A percentile compares a stretch with the other conserved stretches of the same genome.
These are phyloP conservation scores for Acipenser transmontanus DNA, from an alignment of 2,797 vertebrate genomes.

Conservation along the genomic window DNA sequence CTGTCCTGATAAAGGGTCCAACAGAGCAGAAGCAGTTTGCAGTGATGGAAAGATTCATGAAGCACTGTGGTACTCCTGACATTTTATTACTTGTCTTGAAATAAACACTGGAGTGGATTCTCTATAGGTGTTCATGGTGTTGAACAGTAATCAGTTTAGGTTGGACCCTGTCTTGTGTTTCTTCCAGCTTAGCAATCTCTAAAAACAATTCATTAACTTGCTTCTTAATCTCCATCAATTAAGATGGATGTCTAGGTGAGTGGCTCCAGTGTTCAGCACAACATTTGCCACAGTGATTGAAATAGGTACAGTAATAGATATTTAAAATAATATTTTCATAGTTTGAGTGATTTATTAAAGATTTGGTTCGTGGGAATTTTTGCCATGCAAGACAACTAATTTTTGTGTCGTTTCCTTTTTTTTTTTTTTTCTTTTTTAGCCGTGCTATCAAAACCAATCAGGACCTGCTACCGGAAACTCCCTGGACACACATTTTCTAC, in stretches of 20 bases:
- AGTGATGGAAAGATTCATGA: too few relatives aligned
- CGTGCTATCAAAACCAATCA: constrained; percentile 98
- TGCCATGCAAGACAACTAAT: constrained; percentile 15
- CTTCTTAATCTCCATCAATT: not conserved
- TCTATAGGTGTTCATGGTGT: not conserved
- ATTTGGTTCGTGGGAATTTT: not conserved
- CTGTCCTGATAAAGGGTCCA: too few relatives aligned
- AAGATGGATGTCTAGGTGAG: not conserved
- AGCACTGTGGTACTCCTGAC: too few relatives aligned
- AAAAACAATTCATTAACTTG: not conserved
- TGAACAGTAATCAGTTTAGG: not conserved
- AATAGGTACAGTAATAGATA: not conserved
- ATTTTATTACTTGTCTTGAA: too few relatives aligned
- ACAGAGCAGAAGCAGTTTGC: too few relatives aligned
- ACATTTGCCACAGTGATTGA: not conserved
- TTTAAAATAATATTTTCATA: not conserved
- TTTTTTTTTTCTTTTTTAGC: constrained; percentile 51
- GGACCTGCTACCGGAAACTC: constrained; percentile 91
- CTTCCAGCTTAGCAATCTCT: not conserved
- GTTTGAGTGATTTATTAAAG: not conserved
- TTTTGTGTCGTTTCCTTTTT: constrained; percentile 11
- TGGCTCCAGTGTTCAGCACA: not conserved
- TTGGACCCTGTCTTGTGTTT: not conserved
- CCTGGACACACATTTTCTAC: constrained; percentile 94
- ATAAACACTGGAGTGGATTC: too few relatives aligned